A percentile compares a stretch with the other conserved stretches of the same genome.
phyloP scores from a whole-genome alignment of 30 jellyfish, hydroid and myxozoan species.

The Mastigias papua region DNA sequence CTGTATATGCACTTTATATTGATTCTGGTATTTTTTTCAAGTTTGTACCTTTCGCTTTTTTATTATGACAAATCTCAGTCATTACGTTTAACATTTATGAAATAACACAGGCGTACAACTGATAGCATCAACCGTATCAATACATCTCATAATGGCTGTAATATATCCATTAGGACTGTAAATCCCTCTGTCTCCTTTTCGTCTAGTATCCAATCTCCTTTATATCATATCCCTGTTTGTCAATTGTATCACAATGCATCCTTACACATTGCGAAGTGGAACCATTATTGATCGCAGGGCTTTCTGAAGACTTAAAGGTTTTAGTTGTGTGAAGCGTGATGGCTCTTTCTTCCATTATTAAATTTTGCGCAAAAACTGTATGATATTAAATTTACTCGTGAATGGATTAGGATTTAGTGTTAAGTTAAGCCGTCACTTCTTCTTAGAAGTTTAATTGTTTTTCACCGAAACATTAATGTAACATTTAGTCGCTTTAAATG shows the following conservation, averaged over 20 bases:
- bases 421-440: constrained; percentile 12
- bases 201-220: neutral
- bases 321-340: neutral
- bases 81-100: too few relatives aligned
- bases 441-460: constrained; percentile 9
- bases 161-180: neutral
- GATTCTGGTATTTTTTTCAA: too few relatives aligned
- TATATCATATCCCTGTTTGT: neutral
- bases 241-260: neutral
- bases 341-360: constrained; percentile 6
- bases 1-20: too few relatives aligned
- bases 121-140: neutral
- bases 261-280: constrained; percentile 1
- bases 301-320: constrained; percentile 5
- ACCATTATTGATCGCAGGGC: neutral
- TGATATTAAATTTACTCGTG: constrained; percentile 11
- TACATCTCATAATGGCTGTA: neutral
- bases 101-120: too few relatives aligned
- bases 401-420: constrained; percentile 11
- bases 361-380: constrained; percentile 2
- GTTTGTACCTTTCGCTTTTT: too few relatives aligned
- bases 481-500: neutral
- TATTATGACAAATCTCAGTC: too few relatives aligned
- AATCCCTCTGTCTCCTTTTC: neutral
- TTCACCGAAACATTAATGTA: neutral